Percentiles rank a stretch among this genome's conserved stretches.
Conservation (phyloP, 2,113 vertebrate species). For the Nothocercus julius region DNA sequence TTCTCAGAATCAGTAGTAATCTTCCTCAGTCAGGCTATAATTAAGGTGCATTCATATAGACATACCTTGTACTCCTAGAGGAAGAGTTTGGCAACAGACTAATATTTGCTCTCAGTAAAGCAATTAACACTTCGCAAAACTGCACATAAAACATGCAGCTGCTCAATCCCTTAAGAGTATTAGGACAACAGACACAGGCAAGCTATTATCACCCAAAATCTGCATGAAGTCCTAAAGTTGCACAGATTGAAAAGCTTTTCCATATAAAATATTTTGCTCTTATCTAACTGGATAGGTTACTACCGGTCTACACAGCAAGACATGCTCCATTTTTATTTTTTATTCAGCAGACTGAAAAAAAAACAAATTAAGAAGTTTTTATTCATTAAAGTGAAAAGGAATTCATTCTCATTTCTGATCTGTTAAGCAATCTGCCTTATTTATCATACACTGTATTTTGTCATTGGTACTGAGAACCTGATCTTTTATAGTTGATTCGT, state of each 20-base stretch:
- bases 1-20: background rate
- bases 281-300: background rate
- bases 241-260: background rate
- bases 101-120: background rate
- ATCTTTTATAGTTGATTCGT: background rate
- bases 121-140: background rate
- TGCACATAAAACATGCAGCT: background rate
- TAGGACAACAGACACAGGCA: background rate
- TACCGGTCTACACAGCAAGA: background rate
- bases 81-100: background rate
- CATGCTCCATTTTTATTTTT: background rate
- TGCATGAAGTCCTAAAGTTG: background rate
- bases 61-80: fast-evolving
- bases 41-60: background rate
- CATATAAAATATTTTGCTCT: background rate
- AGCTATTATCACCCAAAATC: background rate
- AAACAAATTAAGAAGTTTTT: background rate
- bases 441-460: background rate
- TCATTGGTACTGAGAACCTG: background rate
- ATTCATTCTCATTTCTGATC: background rate
- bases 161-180: background rate
- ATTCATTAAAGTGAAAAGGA: background rate
- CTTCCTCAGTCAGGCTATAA: background rate
- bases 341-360: background rate
- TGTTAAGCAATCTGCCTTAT: background rate